Evolutionary conservation across 2,888 invertebrate species (phyloP), one percentile per base, ranked within the genome.

Genomic region (Cordilura impudica): DNA sequence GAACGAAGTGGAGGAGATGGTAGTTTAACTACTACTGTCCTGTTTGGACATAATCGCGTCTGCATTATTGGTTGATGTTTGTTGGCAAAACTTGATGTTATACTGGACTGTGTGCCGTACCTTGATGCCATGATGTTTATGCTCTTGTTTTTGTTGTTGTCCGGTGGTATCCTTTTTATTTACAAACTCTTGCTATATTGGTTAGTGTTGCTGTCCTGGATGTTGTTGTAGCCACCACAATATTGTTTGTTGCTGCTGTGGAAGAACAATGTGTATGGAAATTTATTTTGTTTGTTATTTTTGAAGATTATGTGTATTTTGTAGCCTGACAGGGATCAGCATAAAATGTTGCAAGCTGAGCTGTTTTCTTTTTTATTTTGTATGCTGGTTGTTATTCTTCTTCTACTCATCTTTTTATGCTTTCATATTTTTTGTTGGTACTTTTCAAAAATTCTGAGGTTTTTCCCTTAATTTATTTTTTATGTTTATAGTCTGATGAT

Each of bases 221-320:
- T 70, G 21, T 39, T 63, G 54, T 56, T 53, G 56, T 67, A 45
- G 49, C 53, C 26, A 67, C 71, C 70, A 58, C 58, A 70, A 51
- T 61, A 43, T 63, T 78, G 47, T 51, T 45, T 74, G 45, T 18
- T 72, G 56, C 35, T 73, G 14, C 49, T 53, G n/a, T 45, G 21
- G n/a, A 39, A 66, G 65, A 73, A 69, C 69, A 75, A 72, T 82
- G 82, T 77, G 77, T 80, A 82, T 81, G 78, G 81, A 81, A 82
- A 84, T 84, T 83, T 83, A 83, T 82, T 85, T 86, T 88, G 86
- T 87, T 87, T 86, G 83, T 86, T 85, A 85, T 85, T 88, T 88
- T 88, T 87, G 86, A 87, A 88, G 88, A 88, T 88, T 88, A 88
- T 88, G 88, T 88, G 87, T 87, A 87, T 87, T 88, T 88, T 88